Base-by-base conservation (phyloP, 2,888 invertebrate genomes). In the Tetragonisca angustula region DNA sequence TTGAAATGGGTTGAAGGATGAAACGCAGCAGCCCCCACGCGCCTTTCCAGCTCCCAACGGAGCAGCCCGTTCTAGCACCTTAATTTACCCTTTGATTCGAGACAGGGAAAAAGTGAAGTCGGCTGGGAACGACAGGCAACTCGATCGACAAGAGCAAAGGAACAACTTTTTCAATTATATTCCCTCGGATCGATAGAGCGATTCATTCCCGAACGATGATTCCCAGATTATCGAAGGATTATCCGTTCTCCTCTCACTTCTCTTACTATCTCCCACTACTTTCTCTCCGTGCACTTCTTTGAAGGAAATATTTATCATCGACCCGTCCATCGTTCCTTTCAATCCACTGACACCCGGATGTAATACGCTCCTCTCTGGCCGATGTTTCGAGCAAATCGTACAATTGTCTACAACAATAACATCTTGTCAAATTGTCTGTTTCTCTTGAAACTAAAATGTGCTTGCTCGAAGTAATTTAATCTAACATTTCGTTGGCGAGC, bases 151-250 rank as follows among this genome's bases (percentile, higher is more conserved):
- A n/a, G 82, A 81, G 86, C 85, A 87, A 88, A 87, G 87, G 87
- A 88, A 88, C 87, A 91, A 91, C 90, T 91, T 91, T 91, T 91
- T 91, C 91, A 91, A 91, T 91, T 91, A 91, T 91, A 87, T 90
- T 88, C 84, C 85, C 83, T 76, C 84, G 83, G 89, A 90, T 91
- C 88, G 88, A 89, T 89, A 86, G 87, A 86, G 81, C 87, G 87
- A 89, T 87, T 88, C 89, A 85, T 89, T 87, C 83, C 85, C 84
- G 83, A 87, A 88, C 43, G 89, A 90, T 90, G 89, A 90, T 89
- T 90, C 89, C 83, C 83, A 87, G 89, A 89, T 89, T 89, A 89
- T 89, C 86, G 89, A 72, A 49, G 89, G 89, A 89, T 89, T 87
- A 89, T 87, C 88, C 79, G 64, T 65, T 54, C 65, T 76, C 79